These are phyloP conservation scores for Accipiter cooperii DNA, from an alignment of 2,113 vertebrate genomes.

Conservation along the genomic window DNA sequence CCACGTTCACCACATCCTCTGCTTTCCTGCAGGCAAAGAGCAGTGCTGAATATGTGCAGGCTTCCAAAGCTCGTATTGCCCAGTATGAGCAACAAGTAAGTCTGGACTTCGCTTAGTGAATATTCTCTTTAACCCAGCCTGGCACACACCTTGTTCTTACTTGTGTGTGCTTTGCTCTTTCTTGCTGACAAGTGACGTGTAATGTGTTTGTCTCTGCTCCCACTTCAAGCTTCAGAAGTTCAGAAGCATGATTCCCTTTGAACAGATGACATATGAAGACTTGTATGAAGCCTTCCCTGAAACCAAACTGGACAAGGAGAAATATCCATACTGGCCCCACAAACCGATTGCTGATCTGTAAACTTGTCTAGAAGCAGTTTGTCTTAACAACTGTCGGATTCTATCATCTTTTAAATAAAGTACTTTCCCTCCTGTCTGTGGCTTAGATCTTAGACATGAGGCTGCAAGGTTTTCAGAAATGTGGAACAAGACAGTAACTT, in stretches of 20 bases:
- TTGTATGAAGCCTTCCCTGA: slow-evolving; percentile 83
- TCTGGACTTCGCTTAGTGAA: neutral
- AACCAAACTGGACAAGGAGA: slow-evolving; percentile 85
- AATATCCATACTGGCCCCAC: slow-evolving; percentile 90
- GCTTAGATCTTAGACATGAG: neutral
- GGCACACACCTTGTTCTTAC: neutral
- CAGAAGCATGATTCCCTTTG: slow-evolving; percentile 89
- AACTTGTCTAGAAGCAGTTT: slow-evolving; percentile 9
- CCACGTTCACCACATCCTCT: neutral
- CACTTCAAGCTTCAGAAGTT: slow-evolving; percentile 80
- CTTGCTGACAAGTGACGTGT: neutral
- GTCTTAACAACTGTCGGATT: neutral
- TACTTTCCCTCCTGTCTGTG: neutral
- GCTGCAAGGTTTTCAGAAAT: neutral
- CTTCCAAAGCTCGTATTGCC: slow-evolving; percentile 79
- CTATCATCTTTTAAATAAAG: slow-evolving; percentile 52
- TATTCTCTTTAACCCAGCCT: neutral
- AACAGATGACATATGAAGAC: slow-evolving; percentile 92
- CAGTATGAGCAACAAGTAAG: slow-evolving; percentile 81
- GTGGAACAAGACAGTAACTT: neutral
- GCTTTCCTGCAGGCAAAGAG: slow-evolving; percentile 72
- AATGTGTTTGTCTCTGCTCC: neutral
- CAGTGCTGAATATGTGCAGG: slow-evolving; percentile 72
- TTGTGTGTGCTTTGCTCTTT: neutral
- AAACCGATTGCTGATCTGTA: slow-evolving; percentile 84